Base-by-base conservation (phyloP, 2,888 invertebrate species). In the Petrolisthes manimaculis region DNA sequence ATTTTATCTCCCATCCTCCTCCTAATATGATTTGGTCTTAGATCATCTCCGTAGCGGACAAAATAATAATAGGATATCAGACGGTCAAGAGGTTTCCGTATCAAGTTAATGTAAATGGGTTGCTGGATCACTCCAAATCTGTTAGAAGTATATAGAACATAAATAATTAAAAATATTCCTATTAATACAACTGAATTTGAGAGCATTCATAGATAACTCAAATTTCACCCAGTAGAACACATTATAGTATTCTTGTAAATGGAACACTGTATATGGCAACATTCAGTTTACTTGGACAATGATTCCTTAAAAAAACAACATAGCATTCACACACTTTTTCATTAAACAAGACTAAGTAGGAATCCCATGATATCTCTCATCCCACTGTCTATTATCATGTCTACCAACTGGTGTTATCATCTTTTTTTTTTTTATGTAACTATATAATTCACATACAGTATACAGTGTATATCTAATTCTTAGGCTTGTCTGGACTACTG, bases 31-130 rank as follows among this genome's bases (percentile, higher is more conserved):
- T 98, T 96, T 84, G 99, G 98, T 92, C 99, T 94, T 93, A 97
- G 99, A 93, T 99, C 98, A 93, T 99, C 99, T 83, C 99, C 99
- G 93, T 97, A 97, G 91, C 99, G 94, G 88, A 99, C 94, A 93
- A 99, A 99, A 94, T 99, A 99, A 93, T 99, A 99, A 93, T 99
- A 99, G 0, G 99, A 99, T 56, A 99, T 96, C 89, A 99, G 95
- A 93, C 99, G 95, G 92, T 99, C 99, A 91, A 99, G 94, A 0
- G 99, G 99, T 93, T 96, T 97, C 88, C 99, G 95, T 89, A 99
- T 95, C 92, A 99, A 94, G 94, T 99, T 99, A 92, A 99, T 97
- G 93, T 97, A 99, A 92, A 99, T 94, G 56, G 99, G 99, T 92
- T 95, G 96, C 91, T 95, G 95, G 84, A 94, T 93, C 85, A 95